phyloP scores from a whole-genome alignment of 2,113 vertebrate species.

The Argyrosomus japonicus region DNA sequence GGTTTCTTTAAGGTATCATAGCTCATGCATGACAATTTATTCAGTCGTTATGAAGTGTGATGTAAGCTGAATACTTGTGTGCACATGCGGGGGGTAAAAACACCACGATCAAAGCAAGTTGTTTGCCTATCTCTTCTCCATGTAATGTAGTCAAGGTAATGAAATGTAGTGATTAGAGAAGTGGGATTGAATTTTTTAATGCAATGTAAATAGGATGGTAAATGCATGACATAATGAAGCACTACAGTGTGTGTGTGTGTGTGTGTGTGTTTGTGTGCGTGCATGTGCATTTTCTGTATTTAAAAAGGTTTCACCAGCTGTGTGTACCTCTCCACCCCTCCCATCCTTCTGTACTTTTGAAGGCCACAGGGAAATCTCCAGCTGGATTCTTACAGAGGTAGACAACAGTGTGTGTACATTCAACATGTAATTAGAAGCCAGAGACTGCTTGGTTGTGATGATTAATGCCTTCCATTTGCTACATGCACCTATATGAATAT shows the following conservation, averaged over 20 bases:
- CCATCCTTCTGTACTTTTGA: slow-evolving; percentile 18
- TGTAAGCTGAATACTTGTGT: slow-evolving; percentile 5
- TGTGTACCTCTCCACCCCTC: not conserved
- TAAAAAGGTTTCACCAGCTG: slow-evolving; percentile 23
- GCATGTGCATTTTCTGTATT: slow-evolving; percentile 3
- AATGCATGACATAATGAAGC: slow-evolving; percentile 50
- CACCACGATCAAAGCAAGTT: slow-evolving; percentile 35
- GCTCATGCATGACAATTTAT: slow-evolving; percentile 8
- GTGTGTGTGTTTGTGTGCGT: not conserved
- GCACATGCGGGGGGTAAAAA: slow-evolving; percentile 17
- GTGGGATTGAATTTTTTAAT: slow-evolving; percentile 14
- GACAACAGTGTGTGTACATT: slow-evolving; percentile 36
- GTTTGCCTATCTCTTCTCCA: slow-evolving; percentile 20
- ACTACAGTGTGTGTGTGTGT: not conserved
- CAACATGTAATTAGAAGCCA: slow-evolving; percentile 65
- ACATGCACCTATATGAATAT: slow-evolving; percentile 65
- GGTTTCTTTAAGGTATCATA: not conserved
- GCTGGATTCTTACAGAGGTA: slow-evolving; percentile 33
- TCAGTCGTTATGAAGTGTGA: slow-evolving; percentile 4
- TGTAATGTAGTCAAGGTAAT: slow-evolving; percentile 42
- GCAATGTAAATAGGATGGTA: slow-evolving; percentile 19
- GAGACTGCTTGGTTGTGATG: slow-evolving; percentile 55
- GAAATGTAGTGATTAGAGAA: slow-evolving; percentile 38
- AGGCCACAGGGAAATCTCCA: slow-evolving; percentile 59
- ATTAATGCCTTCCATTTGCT: slow-evolving; percentile 71